Percentiles rank a stretch among this genome's conserved stretches.
These are phyloP conservation scores for Nasonia giraulti DNA, from an alignment of 1,140 invertebrate species.

Conservation along the genomic window DNA sequence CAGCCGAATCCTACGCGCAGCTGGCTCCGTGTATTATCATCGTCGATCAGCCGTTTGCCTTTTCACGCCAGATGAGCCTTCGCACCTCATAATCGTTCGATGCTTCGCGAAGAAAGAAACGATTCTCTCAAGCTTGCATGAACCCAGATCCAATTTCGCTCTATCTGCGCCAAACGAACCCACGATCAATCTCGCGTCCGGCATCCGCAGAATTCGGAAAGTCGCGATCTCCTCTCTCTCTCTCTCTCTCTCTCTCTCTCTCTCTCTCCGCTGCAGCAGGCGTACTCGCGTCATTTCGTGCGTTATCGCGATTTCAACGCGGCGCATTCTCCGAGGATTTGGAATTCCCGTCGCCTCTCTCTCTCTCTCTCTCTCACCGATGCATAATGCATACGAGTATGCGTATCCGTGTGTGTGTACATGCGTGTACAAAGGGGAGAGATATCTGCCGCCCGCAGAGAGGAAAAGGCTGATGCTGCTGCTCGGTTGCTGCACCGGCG, in stretches of 20 bases:
- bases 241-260: not conserved
- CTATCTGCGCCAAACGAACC: not conserved
- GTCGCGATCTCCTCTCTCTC: not conserved
- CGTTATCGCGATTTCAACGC: slow-evolving; percentile 35
- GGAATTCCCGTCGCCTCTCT: slow-evolving; percentile 57
- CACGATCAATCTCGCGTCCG: not conserved
- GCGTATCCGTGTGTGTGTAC: slow-evolving; percentile 46
- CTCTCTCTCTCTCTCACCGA: slow-evolving; percentile 9
- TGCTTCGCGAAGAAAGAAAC: not conserved
- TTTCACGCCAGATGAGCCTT: no score
- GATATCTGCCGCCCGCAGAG: slow-evolving; percentile 50
- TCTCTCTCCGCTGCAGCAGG: not conserved
- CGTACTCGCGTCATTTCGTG: slow-evolving; percentile 25
- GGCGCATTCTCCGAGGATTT: slow-evolving; percentile 57
- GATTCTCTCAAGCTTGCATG: not conserved
- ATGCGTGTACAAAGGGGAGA: slow-evolving; percentile 50
- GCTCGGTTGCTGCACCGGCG: slow-evolving; percentile 5
- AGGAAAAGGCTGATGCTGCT: not conserved
- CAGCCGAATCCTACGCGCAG: not conserved
- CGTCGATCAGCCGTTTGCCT: no score
- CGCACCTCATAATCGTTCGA: no score
- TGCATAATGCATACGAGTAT: slow-evolving; percentile 55
- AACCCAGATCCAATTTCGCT: not conserved
- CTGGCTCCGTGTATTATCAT: no score
- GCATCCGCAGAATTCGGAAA: not conserved